These are phyloP conservation scores for Paratrypauchen microcephalus DNA, from an alignment of 2,797 vertebrate species.

Conservation along the genomic window DNA sequence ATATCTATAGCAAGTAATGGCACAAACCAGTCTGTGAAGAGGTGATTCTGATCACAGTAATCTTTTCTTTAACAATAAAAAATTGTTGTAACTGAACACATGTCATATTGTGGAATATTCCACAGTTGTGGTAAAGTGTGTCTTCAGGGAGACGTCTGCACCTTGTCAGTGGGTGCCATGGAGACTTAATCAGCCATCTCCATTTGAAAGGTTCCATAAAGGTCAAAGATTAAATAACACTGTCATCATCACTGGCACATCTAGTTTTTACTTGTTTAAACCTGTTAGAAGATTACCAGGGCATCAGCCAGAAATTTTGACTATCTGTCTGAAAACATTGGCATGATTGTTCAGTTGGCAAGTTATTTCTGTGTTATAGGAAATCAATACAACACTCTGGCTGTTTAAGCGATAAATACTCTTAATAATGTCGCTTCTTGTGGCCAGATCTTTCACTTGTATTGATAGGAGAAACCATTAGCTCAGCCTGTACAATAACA, in stretches of 20 bases:
- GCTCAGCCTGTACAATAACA: conserved; percentile 22
- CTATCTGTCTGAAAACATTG: not conserved
- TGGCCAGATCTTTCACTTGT: conserved; percentile 16
- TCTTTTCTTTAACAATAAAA: too few species aligned
- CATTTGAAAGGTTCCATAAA: conserved; percentile 65
- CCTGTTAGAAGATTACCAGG: conserved; percentile 25
- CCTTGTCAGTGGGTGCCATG: conserved; percentile 43
- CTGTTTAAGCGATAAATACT: conserved; percentile 19
- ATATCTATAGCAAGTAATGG: too few species aligned
- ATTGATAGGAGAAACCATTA: conserved; percentile 19
- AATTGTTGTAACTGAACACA: too few species aligned
- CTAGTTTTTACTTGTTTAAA: conserved; percentile 59
- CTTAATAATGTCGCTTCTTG: conserved; percentile 15
- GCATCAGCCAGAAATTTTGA: not conserved
- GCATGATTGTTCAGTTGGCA: not conserved
- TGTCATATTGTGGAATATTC: too few species aligned
- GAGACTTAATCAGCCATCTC: conserved; percentile 69
- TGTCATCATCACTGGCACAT: conserved; percentile 44
- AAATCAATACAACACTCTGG: conserved; percentile 21
- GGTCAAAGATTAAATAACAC: conserved; percentile 60
- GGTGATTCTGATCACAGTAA: too few species aligned
- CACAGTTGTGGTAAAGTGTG: not conserved
- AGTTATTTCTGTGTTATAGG: conserved; percentile 20
- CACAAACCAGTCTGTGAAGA: too few species aligned
- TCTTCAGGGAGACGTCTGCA: not conserved